Conservation (phyloP, 2,888 invertebrate genomes). For the Nysson spinosus region DNA sequence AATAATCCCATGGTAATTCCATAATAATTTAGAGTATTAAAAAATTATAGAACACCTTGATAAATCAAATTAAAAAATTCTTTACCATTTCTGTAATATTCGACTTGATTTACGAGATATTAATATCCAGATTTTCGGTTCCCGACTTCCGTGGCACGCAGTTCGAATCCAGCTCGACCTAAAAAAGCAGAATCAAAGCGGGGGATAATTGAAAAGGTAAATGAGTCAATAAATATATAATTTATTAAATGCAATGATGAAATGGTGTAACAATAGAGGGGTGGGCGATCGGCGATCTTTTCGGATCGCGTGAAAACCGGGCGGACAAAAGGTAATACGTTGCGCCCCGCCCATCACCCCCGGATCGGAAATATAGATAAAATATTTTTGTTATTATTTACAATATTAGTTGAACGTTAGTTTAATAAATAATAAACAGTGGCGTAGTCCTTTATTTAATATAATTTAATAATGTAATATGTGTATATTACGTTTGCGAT, state of each 20-base stretch:
- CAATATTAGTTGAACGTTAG: slow-evolving; percentile 77
- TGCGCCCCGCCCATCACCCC: slow-evolving; percentile 62
- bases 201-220: slow-evolving; percentile 65
- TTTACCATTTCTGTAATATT: no score
- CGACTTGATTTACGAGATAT: neutral
- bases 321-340: slow-evolving; percentile 61
- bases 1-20: no score
- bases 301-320: slow-evolving; percentile 50
- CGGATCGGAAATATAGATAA: slow-evolving; percentile 77
- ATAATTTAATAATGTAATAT: slow-evolving; percentile 67
- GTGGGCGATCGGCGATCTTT: slow-evolving; percentile 56
- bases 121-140: neutral
- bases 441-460: slow-evolving; percentile 73
- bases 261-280: slow-evolving; percentile 76
- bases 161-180: slow-evolving; percentile 11
- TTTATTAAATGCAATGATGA: slow-evolving; percentile 78
- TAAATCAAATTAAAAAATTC: no score
- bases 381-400: slow-evolving; percentile 77
- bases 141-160: neutral
- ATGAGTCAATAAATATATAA: slow-evolving; percentile 77
- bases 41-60: no score
- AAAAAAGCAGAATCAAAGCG: slow-evolving; percentile 14
- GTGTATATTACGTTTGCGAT: slow-evolving; percentile 74
- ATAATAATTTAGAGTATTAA: no score
- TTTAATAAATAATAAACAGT: slow-evolving; percentile 76